These are phyloP conservation scores for Engraulis encrasicolus DNA, from an alignment of 2,113 vertebrate species.

Conservation along the genomic window DNA sequence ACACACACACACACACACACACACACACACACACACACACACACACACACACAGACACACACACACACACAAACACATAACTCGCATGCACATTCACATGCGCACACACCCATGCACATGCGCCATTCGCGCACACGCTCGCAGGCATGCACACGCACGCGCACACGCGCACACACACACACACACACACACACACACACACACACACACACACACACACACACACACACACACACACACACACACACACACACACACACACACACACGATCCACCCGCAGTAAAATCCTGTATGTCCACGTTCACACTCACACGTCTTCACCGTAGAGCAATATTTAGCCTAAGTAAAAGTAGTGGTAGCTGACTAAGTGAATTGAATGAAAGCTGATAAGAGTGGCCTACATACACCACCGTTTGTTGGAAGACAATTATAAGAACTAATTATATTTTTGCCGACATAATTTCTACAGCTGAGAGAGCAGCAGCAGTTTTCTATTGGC, in stretches of 20 bases:
- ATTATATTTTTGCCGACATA: constrained; percentile 2
- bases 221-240: not conserved
- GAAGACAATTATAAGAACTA: constrained; percentile 16
- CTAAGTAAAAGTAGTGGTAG: not conserved
- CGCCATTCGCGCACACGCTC: not conserved
- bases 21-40: not conserved
- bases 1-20: not conserved
- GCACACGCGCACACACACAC: not conserved
- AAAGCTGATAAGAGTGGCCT: not conserved
- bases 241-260: not conserved
- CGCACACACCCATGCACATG: not conserved
- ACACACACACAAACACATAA: not conserved
- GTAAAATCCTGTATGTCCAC: no score
- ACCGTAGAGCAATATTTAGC: not conserved
- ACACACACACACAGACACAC: not conserved
- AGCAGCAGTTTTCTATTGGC: constrained; percentile 40
- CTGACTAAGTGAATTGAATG: not conserved
- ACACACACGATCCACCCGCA: not conserved
- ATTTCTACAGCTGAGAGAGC: not conserved
- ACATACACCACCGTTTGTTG: not conserved
- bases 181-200: not conserved
- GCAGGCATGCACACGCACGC: not conserved
- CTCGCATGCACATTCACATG: not conserved
- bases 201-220: not conserved
- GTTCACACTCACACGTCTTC: not conserved